These are phyloP conservation scores for Andrena chrysosceles DNA, from an alignment of 2,888 invertebrate genomes.

Conservation along the genomic window DNA sequence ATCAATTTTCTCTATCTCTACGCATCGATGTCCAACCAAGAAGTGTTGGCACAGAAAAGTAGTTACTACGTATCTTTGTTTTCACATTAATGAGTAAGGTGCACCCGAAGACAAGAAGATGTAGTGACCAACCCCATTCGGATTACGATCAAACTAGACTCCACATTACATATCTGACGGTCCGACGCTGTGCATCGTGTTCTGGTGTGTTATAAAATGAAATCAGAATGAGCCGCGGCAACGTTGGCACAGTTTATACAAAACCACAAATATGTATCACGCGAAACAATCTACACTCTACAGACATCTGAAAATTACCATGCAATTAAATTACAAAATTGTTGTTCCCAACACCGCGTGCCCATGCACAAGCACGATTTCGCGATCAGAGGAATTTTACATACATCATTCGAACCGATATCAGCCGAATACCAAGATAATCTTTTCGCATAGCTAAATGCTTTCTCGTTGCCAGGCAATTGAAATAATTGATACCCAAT, in stretches of 20 bases:
- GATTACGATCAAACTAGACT: constrained; percentile 21
- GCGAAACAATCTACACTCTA: background rate
- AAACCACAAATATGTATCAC: constrained; percentile 10
- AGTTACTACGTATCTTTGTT: background rate
- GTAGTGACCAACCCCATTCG: background rate
- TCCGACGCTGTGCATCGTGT: background rate
- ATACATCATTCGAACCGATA: background rate
- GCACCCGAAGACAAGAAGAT: background rate
- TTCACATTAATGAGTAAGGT: constrained; percentile 37
- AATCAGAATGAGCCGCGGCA: constrained; percentile 26
- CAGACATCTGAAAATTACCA: constrained; percentile 28
- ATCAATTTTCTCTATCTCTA: background rate
- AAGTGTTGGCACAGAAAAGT: constrained; percentile 13
- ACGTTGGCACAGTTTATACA: background rate
- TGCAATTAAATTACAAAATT: constrained; percentile 50
- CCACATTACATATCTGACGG: constrained; percentile 22
- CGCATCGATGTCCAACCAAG: background rate
- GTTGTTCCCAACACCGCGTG: background rate
- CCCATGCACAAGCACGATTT: background rate
- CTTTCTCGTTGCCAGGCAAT: background rate
- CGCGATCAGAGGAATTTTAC: background rate
- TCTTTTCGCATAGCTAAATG: background rate
- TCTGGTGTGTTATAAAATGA: background rate
- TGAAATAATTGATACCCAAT: background rate
- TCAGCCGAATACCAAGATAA: background rate